Evolutionary conservation across 2,797 vertebrate genomes (phyloP).

Genomic region (Pseudochirops cupreus): DNA sequence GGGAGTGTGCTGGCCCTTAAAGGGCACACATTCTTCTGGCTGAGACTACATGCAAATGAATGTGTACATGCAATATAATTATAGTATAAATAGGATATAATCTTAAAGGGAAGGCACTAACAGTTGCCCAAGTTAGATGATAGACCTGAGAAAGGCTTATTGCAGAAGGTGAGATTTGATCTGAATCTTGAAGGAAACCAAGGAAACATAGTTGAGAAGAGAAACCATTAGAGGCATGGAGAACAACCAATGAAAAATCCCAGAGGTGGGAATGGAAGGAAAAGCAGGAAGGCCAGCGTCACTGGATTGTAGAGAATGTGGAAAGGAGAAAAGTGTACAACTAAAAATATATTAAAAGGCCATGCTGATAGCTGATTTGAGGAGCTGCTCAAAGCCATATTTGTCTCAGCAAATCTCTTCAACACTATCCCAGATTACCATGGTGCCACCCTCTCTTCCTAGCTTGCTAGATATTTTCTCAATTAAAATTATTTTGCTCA

Average conservation of each 20-base stretch:
- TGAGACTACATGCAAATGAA: not conserved
- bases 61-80: not conserved
- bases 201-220: not conserved
- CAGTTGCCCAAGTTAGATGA: not conserved
- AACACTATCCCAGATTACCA: not conserved
- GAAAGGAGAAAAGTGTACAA: not conserved
- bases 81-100: not conserved
- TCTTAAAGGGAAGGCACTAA: not conserved
- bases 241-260: not conserved
- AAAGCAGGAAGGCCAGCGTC: not conserved
- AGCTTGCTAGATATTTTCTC: not conserved
- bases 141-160: not conserved
- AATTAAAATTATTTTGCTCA: not conserved
- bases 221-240: not conserved
- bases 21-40: not conserved
- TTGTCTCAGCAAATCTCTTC: not conserved
- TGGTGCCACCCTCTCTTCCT: not conserved
- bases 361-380: not conserved
- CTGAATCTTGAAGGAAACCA: not conserved
- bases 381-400: not conserved
- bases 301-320: not conserved
- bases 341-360: not conserved
- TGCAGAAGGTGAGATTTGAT: not conserved
- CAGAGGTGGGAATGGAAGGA: not conserved
- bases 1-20: not conserved